Base-by-base conservation (phyloP, 2,113 vertebrate species). In the Caranx ignobilis region DNA sequence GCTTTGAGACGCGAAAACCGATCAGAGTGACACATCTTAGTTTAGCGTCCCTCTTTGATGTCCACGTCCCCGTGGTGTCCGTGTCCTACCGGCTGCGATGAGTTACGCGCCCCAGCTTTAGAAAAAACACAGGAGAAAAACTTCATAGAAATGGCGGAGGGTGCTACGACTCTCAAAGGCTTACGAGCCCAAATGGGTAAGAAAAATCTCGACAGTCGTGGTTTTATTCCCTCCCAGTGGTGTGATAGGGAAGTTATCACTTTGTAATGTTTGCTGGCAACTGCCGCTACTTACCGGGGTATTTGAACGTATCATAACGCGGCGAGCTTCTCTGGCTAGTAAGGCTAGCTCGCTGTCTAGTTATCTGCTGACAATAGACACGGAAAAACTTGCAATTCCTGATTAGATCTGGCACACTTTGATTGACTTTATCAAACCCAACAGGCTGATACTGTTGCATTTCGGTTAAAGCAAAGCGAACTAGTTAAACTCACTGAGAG, bases 61-160 rank as follows among this genome's bases (percentile, higher is more conserved):
- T 93, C 90, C 93, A 92, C 94, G 94, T 93, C 84, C 84, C 85
- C 84, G 85, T 10, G 85, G 88, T 85, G 87, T 90, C 82, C 64
- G 77, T 62, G 89, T 89, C 64, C 76, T 71, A 34, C 88, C 89
- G 88, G 89, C 79, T 66, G 82, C 55, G 77, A 62, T 68, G 85
- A 61, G 81, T 85, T 71, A 87, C 92, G 94, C 92, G 92, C 90
- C 78, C 68, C 87, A 71, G 84, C 74, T 56, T 67, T 84, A 85
- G 84, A 88, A 87, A 87, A 81, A 87, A 80, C 67, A 84, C 41
- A 85, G 82, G 78, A 88, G 87, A 81, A 90, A 93, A 94, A 94
- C 85, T 93, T 94, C 69, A 83, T 35, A 94, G 94, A 94, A 94
- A 95, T 96, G 95, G 95, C 95, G 94, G 95, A 96, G 88, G 93